Percentiles rank a stretch among this genome's conserved stretches.
Conservation (phyloP, 2,888 invertebrate species). For the Exephanes ischioxanthus region DNA sequence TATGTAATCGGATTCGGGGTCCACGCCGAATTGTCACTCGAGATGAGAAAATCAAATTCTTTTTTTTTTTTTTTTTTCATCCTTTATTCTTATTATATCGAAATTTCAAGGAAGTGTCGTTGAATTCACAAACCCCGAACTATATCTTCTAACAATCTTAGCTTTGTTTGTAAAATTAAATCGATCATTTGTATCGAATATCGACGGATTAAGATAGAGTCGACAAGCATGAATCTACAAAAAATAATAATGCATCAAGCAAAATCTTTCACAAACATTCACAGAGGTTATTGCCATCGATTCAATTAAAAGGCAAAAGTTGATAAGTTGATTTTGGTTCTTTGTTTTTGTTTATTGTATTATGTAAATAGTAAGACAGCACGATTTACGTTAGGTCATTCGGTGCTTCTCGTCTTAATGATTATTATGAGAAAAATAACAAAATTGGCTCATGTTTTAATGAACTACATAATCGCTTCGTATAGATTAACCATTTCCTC, state of each 20-base stretch:
- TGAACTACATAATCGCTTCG: conserved; percentile 26
- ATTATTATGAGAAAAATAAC: conserved; percentile 26
- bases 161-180: neutral
- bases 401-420: conserved; percentile 43
- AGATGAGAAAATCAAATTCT: conserved; percentile 6
- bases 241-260: conserved; percentile 11
- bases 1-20: conserved; percentile 23
- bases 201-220: neutral
- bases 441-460: conserved; percentile 11
- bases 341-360: neutral
- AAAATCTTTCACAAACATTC: conserved; percentile 40
- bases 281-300: conserved; percentile 9
- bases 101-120: conserved; percentile 56
- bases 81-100: neutral
- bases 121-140: neutral
- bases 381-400: conserved; percentile 31
- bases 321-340: neutral
- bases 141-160: neutral
- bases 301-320: neutral
- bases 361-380: conserved; percentile 50
- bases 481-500: conserved; percentile 21
- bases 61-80: neutral
- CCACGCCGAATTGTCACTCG: conserved; percentile 35
- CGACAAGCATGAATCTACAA: conserved; percentile 30
- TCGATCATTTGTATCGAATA: conserved; percentile 28